Percentiles rank a stretch among this genome's conserved stretches.
Evolutionary conservation across 1,140 invertebrate species (phyloP).

Genomic region (Eriosoma lanigerum): DNA sequence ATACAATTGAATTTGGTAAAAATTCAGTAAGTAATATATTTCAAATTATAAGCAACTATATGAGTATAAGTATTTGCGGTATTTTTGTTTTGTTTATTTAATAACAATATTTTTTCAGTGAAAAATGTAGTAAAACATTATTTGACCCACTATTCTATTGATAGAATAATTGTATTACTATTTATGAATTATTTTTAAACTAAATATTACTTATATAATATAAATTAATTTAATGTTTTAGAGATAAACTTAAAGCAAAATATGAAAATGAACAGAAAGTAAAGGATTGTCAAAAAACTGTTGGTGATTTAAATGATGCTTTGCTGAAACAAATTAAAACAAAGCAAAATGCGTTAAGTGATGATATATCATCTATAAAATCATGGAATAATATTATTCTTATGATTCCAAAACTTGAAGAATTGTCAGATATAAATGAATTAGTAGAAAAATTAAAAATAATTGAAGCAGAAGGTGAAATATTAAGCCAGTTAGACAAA

Average conservation of each 20-base stretch:
- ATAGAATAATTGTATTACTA: not conserved
- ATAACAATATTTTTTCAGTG: no score
- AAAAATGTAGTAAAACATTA: no score
- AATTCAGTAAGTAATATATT: constrained; percentile 55
- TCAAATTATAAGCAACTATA: not conserved
- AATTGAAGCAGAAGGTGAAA: constrained; percentile 7
- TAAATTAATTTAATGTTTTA: constrained; percentile 59
- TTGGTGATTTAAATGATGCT: not conserved
- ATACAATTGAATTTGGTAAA: not conserved
- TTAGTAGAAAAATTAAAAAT: not conserved
- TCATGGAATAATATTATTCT: not conserved
- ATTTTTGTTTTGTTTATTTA: no score
- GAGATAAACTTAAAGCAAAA: constrained; percentile 55
- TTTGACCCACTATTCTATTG: no score
- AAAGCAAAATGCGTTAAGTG: not conserved
- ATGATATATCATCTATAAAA: not conserved
- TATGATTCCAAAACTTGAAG: not conserved
- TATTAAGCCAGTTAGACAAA: constrained; percentile 11
- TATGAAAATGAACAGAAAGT: constrained; percentile 43
- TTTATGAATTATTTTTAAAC: no score
- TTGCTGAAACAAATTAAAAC: not conserved
- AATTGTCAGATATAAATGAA: constrained; percentile 3
- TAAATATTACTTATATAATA: not conserved
- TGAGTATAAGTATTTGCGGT: no score
- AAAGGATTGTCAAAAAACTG: not conserved